phyloP scores from a whole-genome alignment of 53 echinoderm and acorn worm genomes.

The Arbacia lixula region DNA sequence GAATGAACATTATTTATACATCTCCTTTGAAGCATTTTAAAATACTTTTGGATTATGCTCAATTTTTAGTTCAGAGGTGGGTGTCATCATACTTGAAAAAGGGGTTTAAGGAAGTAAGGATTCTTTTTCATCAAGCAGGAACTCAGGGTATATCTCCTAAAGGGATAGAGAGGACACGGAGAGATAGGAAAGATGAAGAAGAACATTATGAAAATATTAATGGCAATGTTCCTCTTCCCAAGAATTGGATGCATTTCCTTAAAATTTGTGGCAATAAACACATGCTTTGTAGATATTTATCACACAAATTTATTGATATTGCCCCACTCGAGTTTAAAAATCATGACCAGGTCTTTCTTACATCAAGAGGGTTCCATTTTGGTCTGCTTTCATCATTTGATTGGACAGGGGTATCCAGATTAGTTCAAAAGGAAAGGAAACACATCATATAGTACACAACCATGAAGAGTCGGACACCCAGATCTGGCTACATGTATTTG shows the following conservation, averaged over 20 bases:
- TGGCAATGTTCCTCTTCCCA: constrained; percentile 46
- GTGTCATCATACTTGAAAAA: constrained; percentile 46
- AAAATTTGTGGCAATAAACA: constrained; percentile 59
- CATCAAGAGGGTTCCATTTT: constrained; percentile 63
- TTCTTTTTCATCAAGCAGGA: constrained; percentile 59
- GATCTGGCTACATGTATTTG: constrained; percentile 73
- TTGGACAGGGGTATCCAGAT: constrained; percentile 10
- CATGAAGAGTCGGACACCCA: constrained; percentile 76
- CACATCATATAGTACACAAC: constrained; percentile 38
- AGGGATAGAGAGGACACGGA: constrained; percentile 49
- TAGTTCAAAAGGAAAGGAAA: neutral
- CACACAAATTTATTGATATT: constrained; percentile 40
- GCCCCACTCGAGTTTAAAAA: constrained; percentile 33
- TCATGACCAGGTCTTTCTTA: constrained; percentile 53
- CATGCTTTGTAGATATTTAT: constrained; percentile 61
- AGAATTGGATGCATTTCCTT: constrained; percentile 60
- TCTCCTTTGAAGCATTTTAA: constrained; percentile 31
- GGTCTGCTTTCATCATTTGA: neutral
- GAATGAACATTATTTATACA: constrained; percentile 40
- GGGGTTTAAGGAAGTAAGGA: constrained; percentile 60
- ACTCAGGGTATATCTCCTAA: constrained; percentile 70
- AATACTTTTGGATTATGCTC: constrained; percentile 38
- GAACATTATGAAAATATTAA: neutral
- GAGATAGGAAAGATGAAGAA: constrained; percentile 37
- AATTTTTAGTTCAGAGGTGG: constrained; percentile 50